Conservation (phyloP, 2,113 vertebrate genomes). For the Cyrtonyx montezumae region DNA sequence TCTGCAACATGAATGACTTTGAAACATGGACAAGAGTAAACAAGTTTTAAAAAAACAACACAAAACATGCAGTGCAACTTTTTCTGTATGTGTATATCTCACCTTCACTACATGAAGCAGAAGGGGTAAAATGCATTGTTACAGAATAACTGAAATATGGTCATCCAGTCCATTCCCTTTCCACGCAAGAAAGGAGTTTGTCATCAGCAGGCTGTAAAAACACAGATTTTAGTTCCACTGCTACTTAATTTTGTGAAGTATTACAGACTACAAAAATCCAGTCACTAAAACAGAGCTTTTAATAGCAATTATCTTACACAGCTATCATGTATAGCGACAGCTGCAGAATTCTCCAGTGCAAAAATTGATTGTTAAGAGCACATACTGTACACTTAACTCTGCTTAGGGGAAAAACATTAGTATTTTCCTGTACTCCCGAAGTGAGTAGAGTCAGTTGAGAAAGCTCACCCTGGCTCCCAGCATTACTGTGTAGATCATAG, state of each 20-base stretch:
- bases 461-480: not conserved
- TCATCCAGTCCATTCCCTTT: not conserved
- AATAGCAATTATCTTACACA: not conserved
- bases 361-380: not conserved
- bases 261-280: not conserved
- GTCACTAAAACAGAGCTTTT: not conserved
- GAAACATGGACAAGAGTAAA: not conserved
- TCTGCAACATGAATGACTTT: not conserved
- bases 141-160: not conserved
- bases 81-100: not conserved
- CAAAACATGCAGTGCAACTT: not conserved
- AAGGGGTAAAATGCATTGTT: not conserved
- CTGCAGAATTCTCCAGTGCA: not conserved
- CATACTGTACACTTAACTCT: not conserved
- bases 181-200: not conserved
- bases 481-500: not conserved
- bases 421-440: not conserved
- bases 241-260: not conserved
- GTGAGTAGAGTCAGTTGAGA: not conserved
- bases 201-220: not conserved
- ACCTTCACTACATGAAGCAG: not conserved
- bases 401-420: not conserved
- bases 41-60: not conserved
- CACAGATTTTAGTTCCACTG: not conserved
- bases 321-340: rapidly evolving